Percentiles rank a stretch among this genome's conserved stretches.
These are phyloP conservation scores for Neolamprologus sp. DNA, from an alignment of 2,113 vertebrate genomes.

Conservation along the genomic window DNA sequence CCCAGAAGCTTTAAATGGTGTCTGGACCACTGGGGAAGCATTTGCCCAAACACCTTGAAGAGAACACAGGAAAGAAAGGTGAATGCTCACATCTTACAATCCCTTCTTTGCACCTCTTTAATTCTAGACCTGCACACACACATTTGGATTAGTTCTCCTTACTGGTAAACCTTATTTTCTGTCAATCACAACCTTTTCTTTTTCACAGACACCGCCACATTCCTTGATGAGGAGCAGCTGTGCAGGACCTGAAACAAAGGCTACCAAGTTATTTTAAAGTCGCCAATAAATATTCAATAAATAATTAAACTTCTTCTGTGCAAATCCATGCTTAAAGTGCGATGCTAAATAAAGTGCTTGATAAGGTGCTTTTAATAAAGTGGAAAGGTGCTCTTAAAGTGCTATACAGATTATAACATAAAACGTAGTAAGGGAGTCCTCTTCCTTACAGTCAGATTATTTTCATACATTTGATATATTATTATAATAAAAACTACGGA, in stretches of 20 bases:
- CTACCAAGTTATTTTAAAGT: background rate
- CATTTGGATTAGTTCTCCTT: background rate
- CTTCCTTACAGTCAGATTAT: background rate
- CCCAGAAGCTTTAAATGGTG: rapidly evolving
- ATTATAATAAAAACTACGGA: rapidly evolving
- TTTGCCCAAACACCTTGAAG: background rate
- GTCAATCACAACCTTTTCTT: background rate
- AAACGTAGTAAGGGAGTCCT: background rate
- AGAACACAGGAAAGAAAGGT: background rate
- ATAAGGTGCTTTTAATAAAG: background rate
- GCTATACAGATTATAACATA: background rate
- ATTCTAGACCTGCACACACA: background rate
- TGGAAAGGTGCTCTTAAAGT: background rate
- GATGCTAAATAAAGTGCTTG: background rate
- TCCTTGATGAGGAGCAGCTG: background rate
- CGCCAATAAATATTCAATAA: background rate
- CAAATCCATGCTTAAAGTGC: background rate
- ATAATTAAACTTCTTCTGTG: background rate
- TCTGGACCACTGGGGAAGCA: background rate
- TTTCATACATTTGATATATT: background rate
- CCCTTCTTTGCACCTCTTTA: rapidly evolving
- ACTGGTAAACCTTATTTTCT: background rate
- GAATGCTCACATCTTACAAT: background rate
- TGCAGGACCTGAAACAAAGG: background rate
- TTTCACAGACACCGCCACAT: background rate